These are phyloP conservation scores for Glossophaga mutica DNA, from an alignment of 2,797 vertebrate species.

Conservation along the genomic window DNA sequence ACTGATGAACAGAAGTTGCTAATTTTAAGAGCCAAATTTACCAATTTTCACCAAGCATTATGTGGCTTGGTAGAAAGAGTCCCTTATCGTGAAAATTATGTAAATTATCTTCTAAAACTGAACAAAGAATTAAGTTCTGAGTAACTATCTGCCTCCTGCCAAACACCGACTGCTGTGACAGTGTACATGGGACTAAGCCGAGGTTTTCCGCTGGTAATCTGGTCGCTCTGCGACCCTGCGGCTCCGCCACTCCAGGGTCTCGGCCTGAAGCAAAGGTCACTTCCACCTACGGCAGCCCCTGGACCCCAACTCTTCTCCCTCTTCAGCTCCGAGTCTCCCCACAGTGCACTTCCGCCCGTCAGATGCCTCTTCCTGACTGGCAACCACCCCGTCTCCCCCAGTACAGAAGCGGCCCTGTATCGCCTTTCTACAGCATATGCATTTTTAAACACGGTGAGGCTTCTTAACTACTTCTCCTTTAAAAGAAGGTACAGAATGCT, in stretches of 20 bases:
- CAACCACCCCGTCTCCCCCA: neutral
- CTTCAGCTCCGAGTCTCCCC: neutral
- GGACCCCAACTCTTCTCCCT: neutral
- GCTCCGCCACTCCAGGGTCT: neutral
- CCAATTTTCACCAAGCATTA: neutral
- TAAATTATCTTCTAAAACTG: neutral
- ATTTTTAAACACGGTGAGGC: neutral
- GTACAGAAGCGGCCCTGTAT: neutral
- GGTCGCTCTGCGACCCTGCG: neutral
- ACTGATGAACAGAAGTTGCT: neutral
- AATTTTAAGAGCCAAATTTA: slow-evolving; percentile 14
- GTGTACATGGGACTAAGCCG: neutral
- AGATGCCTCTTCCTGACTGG: neutral
- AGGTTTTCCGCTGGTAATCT: neutral
- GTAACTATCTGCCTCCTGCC: neutral
- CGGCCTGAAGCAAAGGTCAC: neutral
- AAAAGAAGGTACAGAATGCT: neutral
- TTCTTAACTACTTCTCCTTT: neutral
- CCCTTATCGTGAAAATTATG: neutral
- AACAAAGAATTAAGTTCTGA: neutral
- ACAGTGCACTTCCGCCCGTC: neutral
- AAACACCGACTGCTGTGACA: neutral
- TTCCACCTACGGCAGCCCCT: neutral
- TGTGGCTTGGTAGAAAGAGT: neutral
- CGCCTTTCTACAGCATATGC: neutral